phyloP scores from a whole-genome alignment of 2,888 invertebrate genomes.

The Teleiodes luculella region DNA sequence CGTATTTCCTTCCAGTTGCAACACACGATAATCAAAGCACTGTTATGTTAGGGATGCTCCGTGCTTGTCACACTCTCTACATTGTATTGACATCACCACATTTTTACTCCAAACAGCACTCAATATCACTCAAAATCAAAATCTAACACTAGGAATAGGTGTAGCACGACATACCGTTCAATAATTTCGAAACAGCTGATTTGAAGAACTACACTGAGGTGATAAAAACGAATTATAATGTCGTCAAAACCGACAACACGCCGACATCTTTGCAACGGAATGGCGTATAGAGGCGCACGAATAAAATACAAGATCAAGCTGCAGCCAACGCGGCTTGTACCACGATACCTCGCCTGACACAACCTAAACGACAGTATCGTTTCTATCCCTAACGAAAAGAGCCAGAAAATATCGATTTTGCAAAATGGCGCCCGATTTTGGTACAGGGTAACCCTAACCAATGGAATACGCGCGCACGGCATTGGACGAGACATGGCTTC shows the following conservation, averaged over 20 bases:
- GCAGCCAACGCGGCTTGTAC: slow-evolving; percentile 48
- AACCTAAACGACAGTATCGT: slow-evolving; percentile 32
- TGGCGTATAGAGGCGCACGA: slow-evolving; percentile 55
- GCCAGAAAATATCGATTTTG: slow-evolving; percentile 56
- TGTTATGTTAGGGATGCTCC: slow-evolving; percentile 37
- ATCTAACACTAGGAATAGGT: slow-evolving; percentile 9
- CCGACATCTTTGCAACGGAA: slow-evolving; percentile 69
- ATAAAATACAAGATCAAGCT: slow-evolving; percentile 62
- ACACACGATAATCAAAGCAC: slow-evolving; percentile 37
- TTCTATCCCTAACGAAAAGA: slow-evolving; percentile 25
- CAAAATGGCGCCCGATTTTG: slow-evolving; percentile 29
- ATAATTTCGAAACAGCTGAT: slow-evolving; percentile 41
- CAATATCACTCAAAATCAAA: background rate
- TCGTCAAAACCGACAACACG: slow-evolving; percentile 56
- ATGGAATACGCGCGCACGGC: slow-evolving; percentile 62
- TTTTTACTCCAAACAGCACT: background rate
- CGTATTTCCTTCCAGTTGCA: slow-evolving; percentile 30
- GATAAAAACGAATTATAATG: slow-evolving; percentile 61
- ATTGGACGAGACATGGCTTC: slow-evolving; percentile 72
- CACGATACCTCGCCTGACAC: slow-evolving; percentile 40
- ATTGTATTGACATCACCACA: background rate
- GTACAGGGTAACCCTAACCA: slow-evolving; percentile 60
- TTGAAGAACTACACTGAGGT: slow-evolving; percentile 58
- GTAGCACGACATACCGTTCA: slow-evolving; percentile 47
- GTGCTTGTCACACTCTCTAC: slow-evolving; percentile 22